Base-by-base conservation (phyloP, 2,888 invertebrate genomes). In the Chrysopilus asiliformis region DNA sequence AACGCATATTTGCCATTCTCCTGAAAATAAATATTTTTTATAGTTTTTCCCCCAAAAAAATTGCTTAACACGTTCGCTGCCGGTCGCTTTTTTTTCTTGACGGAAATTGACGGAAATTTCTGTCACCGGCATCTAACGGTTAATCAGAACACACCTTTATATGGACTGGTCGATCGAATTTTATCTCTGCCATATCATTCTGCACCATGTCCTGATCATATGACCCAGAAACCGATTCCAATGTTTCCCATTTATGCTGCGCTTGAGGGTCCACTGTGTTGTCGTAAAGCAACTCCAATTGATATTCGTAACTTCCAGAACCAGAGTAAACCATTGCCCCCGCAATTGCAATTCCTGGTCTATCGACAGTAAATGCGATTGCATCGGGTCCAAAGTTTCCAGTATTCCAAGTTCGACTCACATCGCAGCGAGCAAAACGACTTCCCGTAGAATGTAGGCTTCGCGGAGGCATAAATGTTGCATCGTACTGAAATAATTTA, bases 371-470 rank as follows among this genome's bases (percentile, higher is more conserved):
- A 55, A 95, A 91, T 52, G 87, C 87, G 50, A 98, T 84, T 1
- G 94, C 94, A 65, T 98, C 97, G 0, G 94, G 90, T 8, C 90
- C 90, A 19, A 94, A 94, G 58, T 90, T 91, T 4, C 94, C 91
- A 0, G 94, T 91, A 58, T 95, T 94, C 97, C 97, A 97, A 1
- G 86, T 84, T 29, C 90, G 76, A 32, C 82, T 80, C 47, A 83
- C 79, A 58, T 91, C 93, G 29, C 85, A 81, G 32, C 90, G 76
- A 27, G 87, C 83, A 60, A 95, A 97, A 17, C 95, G 72, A 22
- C 85, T 83, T 0, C 90, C 87, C 0, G 93, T 91, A 29, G 81
- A 74, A 44, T 87, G 76, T 47, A 90, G 68, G 24, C 85, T 79
- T 31, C 86, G 71, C n/a, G 79, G 77, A 4, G 62, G 62, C 40